Conservation (phyloP, 2,113 vertebrate genomes). For the Hirundichthys speculiger region DNA sequence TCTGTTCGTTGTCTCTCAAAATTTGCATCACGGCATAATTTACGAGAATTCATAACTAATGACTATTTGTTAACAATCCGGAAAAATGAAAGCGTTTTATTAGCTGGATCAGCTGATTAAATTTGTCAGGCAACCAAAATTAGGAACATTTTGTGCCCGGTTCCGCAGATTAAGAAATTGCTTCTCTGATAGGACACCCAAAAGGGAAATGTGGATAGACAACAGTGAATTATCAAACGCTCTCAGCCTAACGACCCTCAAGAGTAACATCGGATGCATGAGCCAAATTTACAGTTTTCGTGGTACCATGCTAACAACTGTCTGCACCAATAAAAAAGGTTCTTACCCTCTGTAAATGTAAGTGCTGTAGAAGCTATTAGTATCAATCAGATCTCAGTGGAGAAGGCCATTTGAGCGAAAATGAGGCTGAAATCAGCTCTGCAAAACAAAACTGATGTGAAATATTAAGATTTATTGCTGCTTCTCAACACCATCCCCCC, state of each 20-base stretch:
- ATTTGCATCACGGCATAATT: background rate
- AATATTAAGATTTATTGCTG: conserved; percentile 57
- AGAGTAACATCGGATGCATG: conserved; percentile 58
- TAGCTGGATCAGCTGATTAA: background rate
- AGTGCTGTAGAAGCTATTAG: conserved; percentile 58
- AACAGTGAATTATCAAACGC: conserved; percentile 29
- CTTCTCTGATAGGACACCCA: conserved; percentile 18
- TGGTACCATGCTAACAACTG: conserved; percentile 52
- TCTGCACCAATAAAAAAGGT: conserved; percentile 43
- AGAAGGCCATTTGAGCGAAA: conserved; percentile 60
- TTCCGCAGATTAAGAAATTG: conserved; percentile 13
- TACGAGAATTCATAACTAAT: background rate
- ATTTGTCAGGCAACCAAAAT: background rate
- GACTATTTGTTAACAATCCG: background rate
- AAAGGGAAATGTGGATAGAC: conserved; percentile 24
- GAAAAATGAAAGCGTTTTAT: background rate
- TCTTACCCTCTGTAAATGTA: conserved; percentile 38
- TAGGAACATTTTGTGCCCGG: background rate
- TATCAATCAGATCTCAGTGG: conserved; percentile 62
- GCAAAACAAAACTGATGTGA: conserved; percentile 60
- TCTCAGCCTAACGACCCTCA: conserved; percentile 45
- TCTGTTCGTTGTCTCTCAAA: background rate
- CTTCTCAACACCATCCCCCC: conserved; percentile 12
- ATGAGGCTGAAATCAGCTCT: conserved; percentile 59
- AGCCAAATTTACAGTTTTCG: conserved; percentile 52